Evolutionary conservation across 37 sponge, comb jelly and placozoan species (phyloP), one percentile per base, ranked within the genome.

Genomic region (Spongilla lacustris): DNA sequence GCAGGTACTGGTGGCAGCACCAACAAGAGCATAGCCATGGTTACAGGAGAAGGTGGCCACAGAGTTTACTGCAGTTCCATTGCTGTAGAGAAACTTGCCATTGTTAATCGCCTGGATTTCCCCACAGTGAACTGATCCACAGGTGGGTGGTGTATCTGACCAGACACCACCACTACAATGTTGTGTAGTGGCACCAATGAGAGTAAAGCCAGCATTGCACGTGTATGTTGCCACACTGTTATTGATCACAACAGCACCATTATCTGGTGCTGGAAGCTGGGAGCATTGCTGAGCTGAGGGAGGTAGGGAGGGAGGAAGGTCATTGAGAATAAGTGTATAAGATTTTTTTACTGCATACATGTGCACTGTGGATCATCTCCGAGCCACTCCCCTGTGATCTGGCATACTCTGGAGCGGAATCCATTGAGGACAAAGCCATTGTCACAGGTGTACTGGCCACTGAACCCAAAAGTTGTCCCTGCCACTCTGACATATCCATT

Each of bases 331-430:
- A 8, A 58, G 58, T 17, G 11, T 10, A 17, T 17, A 58, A 58
- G 4, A 17, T 6, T 49, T 14, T 14, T 46, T 36, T 78, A 46
- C 50, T 78, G 36, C 50, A 68, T 85, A 86, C 87, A 71, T 26
- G 46, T 78, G 72, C 91, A 91, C n/a, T 37, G 66, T 27, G 91
- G 91, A n/a, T 46, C 70, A 17, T 85, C 78, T 77, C 78, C 85
- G 3, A 70, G 31, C 91, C 91, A 91, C 30, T 46, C 9, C 26
- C 82, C 82, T 31, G 41, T 73, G 30, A 30, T 25, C 35, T 82
- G 49, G 69, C 92, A 92, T 21, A 68, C 73, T 68, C 88, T 81
- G 36, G 77, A 71, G 29, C 31, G 26, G 36, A 41, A 50, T 46
- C 88, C 88, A 26, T 32, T 69, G 38, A 87, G 25, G n/a, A 58